phyloP scores from a whole-genome alignment of 2,888 invertebrate genomes.

The Ophioninae sp. region DNA sequence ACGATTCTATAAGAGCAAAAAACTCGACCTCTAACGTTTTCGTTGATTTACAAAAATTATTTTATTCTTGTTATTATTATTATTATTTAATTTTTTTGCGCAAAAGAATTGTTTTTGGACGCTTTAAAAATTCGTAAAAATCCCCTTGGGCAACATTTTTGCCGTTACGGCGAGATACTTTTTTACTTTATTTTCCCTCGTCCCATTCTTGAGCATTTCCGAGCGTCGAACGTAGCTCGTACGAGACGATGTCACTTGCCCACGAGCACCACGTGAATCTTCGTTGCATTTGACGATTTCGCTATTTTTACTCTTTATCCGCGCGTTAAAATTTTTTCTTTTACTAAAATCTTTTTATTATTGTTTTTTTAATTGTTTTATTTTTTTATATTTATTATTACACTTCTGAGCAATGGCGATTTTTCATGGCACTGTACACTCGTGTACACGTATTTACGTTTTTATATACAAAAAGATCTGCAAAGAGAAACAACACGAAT shows the following conservation, averaged over 20 bases:
- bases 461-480: conserved; percentile 8
- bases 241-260: conserved; percentile 4
- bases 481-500: conserved; percentile 5
- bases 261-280: conserved; percentile 31
- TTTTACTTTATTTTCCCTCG: conserved; percentile 48
- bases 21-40: not conserved
- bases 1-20: not conserved
- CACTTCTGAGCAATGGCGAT: conserved; percentile 73
- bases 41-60: not conserved
- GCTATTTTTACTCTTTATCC: conserved; percentile 10
- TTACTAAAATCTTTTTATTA: not conserved
- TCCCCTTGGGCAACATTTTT: conserved; percentile 77
- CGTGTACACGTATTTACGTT: conserved; percentile 22
- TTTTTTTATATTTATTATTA: conserved; percentile 68
- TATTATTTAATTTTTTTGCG: conserved; percentile 63
- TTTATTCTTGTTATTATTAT: conserved; percentile 53
- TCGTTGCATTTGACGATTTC: conserved; percentile 58
- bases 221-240: not conserved
- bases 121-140: conserved; percentile 68
- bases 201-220: conserved; percentile 46
- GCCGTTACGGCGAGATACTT: conserved; percentile 42
- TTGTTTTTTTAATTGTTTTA: conserved; percentile 35
- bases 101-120: conserved; percentile 65
- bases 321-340: conserved; percentile 7
- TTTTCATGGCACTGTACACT: conserved; percentile 74